Evolutionary conservation across 2,888 invertebrate genomes (phyloP), one percentile per base, ranked within the genome.

Genomic region (Micropterix aruncella): DNA sequence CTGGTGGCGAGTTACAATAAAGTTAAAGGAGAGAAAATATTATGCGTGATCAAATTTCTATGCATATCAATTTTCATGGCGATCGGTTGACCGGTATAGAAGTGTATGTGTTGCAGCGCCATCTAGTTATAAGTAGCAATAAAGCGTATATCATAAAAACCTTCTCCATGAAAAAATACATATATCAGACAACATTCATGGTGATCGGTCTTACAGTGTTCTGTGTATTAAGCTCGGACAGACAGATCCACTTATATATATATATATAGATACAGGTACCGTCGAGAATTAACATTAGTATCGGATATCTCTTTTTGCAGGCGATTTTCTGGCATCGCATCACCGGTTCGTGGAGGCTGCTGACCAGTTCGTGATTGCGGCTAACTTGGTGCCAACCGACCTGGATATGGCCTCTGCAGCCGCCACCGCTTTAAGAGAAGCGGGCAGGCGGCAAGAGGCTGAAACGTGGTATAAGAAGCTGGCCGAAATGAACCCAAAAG

Each of bases 381-480:
- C 90, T 0, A 79, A 83, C 53, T 64, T 91, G 46, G 75, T 82
- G 40, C 84, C 89, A 0, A 70, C 75, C 27, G 89, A 93, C 60
- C 87, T 90, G 61, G 83, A 84, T 49, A 71, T 92, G 40, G 80
- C 88, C 17, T 87, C 92, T 49, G 84, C 88, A 19, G 89, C 92
- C 14, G 95, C 94, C 27, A 87, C 91, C 18, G 86, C 90, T 1
- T 72, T 93, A 52, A 72, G 93, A 41, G 83, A 91, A 57, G 83
- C 88, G 16, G 81, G 83, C 44, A 77, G 85, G 44, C 84, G 87
- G 54, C 72, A 75, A 37, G 84, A 88, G 50, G 92, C 94, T 0
- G 94, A 94, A 60, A 67, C 75, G 46, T 89, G 89, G 81, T 95
- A 95, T 66, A 76, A 85, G 44, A 77, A 80, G 60, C 93, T 86